Percentiles rank a stretch among this genome's conserved stretches.
These are phyloP conservation scores for Idaea dimidiata DNA, from an alignment of 2,888 invertebrate species.

Conservation along the genomic window DNA sequence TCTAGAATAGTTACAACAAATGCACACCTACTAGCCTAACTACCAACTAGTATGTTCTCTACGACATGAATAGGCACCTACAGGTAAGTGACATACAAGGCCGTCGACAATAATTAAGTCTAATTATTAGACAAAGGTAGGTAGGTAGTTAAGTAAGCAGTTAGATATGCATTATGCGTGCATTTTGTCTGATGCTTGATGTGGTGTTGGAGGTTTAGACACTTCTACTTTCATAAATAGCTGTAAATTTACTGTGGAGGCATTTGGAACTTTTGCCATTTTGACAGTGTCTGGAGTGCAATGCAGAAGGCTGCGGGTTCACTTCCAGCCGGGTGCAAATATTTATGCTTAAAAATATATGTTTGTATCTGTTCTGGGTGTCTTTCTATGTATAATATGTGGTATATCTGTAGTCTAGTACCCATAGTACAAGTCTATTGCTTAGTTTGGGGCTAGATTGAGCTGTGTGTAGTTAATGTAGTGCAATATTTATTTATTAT, in stretches of 20 bases:
- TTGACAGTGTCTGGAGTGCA: too few species aligned
- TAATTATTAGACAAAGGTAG: slow-evolving; percentile 1
- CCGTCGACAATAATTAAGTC: slow-evolving; percentile 1
- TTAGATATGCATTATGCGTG: not conserved
- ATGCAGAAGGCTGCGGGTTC: too few species aligned
- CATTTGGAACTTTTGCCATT: not conserved
- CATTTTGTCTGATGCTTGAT: not conserved
- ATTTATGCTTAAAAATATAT: too few species aligned
- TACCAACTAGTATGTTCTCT: not conserved
- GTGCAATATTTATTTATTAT: too few species aligned
- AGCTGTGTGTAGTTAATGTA: too few species aligned
- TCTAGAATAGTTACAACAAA: not conserved
- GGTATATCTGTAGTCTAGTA: too few species aligned
- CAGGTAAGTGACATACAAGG: slow-evolving; percentile 1
- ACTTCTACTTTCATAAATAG: not conserved
- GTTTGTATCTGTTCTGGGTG: too few species aligned
- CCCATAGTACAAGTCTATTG: too few species aligned
- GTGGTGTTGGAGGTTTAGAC: not conserved
- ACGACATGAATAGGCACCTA: not conserved
- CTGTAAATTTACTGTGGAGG: not conserved
- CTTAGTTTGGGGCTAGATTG: too few species aligned
- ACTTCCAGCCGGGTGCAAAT: too few species aligned
- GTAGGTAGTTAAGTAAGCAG: not conserved
- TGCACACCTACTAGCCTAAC: not conserved
- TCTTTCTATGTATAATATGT: too few species aligned